Evolutionary conservation across 2,113 vertebrate species (phyloP).

Genomic region (Lanius ludovicianus): DNA sequence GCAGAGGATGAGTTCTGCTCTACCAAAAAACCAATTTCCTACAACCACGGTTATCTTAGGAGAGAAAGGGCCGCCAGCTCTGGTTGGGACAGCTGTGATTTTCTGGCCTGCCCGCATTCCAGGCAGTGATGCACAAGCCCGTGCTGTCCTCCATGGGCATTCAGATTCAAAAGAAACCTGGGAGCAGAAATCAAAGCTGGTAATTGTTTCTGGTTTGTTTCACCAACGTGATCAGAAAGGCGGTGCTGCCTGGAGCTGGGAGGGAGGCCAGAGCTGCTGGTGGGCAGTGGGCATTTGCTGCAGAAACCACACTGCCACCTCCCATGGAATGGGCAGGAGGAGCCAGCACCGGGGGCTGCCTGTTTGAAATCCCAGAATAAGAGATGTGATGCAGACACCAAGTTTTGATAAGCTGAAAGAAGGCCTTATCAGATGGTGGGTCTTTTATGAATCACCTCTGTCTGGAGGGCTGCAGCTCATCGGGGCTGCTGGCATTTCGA

Average conservation of each 20-base stretch:
- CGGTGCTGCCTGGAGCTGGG: not conserved
- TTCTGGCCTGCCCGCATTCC: not conserved
- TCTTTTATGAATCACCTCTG: not conserved
- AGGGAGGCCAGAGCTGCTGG: fast-evolving
- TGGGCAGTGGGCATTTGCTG: fast-evolving
- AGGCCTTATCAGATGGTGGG: not conserved
- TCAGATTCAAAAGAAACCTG: not conserved
- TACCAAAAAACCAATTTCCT: not conserved
- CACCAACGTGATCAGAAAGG: not conserved
- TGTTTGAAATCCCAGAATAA: not conserved
- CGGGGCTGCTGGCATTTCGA: fast-evolving
- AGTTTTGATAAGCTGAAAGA: not conserved
- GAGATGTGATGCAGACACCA: not conserved
- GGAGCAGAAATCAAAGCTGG: not conserved
- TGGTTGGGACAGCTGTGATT: not conserved
- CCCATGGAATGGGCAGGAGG: not conserved
- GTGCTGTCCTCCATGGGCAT: not conserved
- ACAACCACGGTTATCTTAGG: fast-evolving
- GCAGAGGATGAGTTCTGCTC: not conserved
- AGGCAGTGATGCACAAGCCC: not conserved
- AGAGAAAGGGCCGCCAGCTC: not conserved
- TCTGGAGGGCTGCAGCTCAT: not conserved
- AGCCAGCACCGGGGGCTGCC: not conserved
- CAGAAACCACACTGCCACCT: not conserved
- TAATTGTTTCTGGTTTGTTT: not conserved